These are phyloP conservation scores for Kryptolebias ocellatus DNA, from an alignment of 2,797 vertebrate species.

Conservation along the genomic window DNA sequence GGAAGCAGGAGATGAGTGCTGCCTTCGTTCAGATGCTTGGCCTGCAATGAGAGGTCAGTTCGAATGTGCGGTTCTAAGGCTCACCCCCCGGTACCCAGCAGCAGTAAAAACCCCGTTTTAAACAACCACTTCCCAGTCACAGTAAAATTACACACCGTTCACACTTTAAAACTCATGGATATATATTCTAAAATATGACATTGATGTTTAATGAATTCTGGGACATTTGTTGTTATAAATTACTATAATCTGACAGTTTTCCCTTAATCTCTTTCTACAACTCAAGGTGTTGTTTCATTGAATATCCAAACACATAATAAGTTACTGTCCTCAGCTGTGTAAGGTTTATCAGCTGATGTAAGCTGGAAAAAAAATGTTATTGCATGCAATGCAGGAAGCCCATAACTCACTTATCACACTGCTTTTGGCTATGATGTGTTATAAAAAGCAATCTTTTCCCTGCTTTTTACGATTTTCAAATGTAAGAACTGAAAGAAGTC, in stretches of 20 bases:
- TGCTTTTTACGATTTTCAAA: too few relatives aligned
- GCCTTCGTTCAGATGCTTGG: conserved; percentile 44
- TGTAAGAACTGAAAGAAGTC: too few relatives aligned
- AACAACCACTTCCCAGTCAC: conserved; percentile 43
- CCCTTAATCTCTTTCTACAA: not conserved
- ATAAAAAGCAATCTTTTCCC: too few relatives aligned
- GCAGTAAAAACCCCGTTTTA: conserved; percentile 30
- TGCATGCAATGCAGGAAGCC: too few relatives aligned
- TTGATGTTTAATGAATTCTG: conserved; percentile 35
- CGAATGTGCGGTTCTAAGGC: conserved; percentile 27
- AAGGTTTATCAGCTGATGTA: too few relatives aligned
- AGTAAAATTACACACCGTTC: conserved; percentile 35
- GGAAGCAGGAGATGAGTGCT: conserved; percentile 41
- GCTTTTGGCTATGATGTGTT: too few relatives aligned
- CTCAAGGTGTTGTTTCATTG: not conserved
- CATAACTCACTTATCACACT: too few relatives aligned
- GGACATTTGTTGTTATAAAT: conserved; percentile 6
- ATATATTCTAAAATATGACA: not conserved
- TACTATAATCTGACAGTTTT: conserved; percentile 20
- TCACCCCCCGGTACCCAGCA: conserved; percentile 39
- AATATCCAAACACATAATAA: not conserved
- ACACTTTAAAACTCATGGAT: conserved; percentile 6
- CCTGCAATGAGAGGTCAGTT: conserved; percentile 44
- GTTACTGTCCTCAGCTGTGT: too few relatives aligned
- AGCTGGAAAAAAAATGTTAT: too few relatives aligned